These are phyloP conservation scores for Hyposoter didymator DNA, from an alignment of 2,888 invertebrate species.

Conservation along the genomic window DNA sequence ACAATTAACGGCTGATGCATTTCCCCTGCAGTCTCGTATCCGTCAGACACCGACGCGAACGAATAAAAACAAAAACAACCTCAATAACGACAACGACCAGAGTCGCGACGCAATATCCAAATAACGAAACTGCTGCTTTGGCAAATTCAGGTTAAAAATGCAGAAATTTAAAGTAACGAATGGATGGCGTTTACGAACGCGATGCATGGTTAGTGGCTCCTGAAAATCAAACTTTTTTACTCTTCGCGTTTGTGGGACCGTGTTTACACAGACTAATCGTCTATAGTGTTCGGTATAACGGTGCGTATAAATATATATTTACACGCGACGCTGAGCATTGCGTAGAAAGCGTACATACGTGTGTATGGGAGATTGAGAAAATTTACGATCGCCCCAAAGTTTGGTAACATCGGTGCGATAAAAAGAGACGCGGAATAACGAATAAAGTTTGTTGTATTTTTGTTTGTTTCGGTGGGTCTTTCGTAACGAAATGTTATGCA, in stretches of 20 bases:
- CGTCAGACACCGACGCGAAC: not conserved
- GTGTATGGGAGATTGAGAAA: constrained; percentile 35
- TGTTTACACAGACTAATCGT: not conserved
- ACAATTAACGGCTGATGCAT: not conserved
- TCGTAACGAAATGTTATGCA: constrained; percentile 39
- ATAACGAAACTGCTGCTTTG: not conserved
- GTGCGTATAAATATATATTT: not conserved
- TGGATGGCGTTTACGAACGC: constrained; percentile 24
- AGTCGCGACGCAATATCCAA: not conserved
- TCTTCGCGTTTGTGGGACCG: not conserved
- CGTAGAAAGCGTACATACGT: not conserved
- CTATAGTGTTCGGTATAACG: not conserved
- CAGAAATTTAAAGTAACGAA: constrained; percentile 34
- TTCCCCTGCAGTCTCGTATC: not conserved
- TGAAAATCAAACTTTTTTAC: constrained; percentile 58
- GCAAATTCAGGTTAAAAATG: not conserved
- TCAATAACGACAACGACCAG: not conserved
- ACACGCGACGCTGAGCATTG: not conserved
- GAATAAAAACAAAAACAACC: not conserved
- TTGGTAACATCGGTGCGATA: constrained; percentile 8
- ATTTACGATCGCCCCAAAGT: constrained; percentile 50
- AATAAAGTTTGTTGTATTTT: constrained; percentile 34
- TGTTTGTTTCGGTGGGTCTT: constrained; percentile 39
- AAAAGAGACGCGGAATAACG: constrained; percentile 24
- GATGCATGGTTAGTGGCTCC: constrained; percentile 34